These are phyloP conservation scores for Myzus persicae DNA, from an alignment of 1,140 invertebrate genomes.

Conservation along the genomic window DNA sequence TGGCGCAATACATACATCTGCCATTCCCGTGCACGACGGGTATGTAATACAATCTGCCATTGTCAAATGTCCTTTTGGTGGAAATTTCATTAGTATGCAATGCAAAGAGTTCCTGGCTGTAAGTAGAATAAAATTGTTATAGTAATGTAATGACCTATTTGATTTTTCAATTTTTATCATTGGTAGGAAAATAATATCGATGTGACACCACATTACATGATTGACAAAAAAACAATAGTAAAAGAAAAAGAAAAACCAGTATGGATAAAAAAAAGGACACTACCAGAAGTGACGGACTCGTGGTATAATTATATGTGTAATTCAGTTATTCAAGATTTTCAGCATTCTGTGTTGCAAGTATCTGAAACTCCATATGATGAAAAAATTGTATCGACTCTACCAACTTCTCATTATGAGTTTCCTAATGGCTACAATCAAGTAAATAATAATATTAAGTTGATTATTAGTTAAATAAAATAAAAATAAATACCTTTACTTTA, in stretches of 20 bases:
- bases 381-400: constrained; percentile 77
- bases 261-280: constrained; percentile 75
- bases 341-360: constrained; percentile 76
- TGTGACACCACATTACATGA: constrained; percentile 82
- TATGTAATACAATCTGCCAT: constrained; percentile 85
- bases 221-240: constrained; percentile 80
- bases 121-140: constrained; percentile 37
- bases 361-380: constrained; percentile 80
- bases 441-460: constrained; percentile 59
- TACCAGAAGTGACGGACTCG: constrained; percentile 81
- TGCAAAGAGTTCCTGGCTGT: constrained; percentile 81
- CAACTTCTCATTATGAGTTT: constrained; percentile 85
- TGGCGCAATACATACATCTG: constrained; percentile 87
- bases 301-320: constrained; percentile 88
- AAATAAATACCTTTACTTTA: too few species aligned
- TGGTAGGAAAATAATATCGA: constrained; percentile 79
- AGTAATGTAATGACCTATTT: not conserved
- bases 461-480: too few species aligned
- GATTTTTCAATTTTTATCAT: not conserved
- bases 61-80: constrained; percentile 86
- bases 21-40: constrained; percentile 88
- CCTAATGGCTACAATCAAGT: constrained; percentile 84
- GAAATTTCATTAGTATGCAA: constrained; percentile 89
- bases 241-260: constrained; percentile 80
- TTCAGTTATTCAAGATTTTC: constrained; percentile 78